A percentile compares a stretch with the other conserved stretches of the same genome.
These are phyloP conservation scores for Balaenoptera acutorostrata DNA, from an alignment of 2,113 vertebrate species.

Conservation along the genomic window DNA sequence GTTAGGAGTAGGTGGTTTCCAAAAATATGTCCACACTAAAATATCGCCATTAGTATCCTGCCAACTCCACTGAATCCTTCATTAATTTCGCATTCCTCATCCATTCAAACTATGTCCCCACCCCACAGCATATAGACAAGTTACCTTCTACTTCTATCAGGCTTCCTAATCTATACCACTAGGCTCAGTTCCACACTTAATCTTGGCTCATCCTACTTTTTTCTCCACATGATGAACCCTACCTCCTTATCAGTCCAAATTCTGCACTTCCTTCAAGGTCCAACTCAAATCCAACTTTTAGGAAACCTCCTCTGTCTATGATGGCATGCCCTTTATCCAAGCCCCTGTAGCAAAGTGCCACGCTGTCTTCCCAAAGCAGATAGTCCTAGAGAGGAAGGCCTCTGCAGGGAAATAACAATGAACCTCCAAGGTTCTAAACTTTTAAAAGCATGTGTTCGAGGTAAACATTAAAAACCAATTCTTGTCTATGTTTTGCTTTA, in stretches of 20 bases:
- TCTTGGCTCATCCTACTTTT: background rate
- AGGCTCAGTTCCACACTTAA: background rate
- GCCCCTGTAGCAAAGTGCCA: background rate
- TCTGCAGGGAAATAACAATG: background rate
- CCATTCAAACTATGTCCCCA: background rate
- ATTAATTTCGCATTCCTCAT: background rate
- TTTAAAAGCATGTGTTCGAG: background rate
- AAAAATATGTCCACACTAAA: background rate
- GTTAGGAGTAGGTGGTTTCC: background rate
- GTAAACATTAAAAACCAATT: background rate
- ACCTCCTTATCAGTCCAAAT: background rate
- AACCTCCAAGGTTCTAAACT: background rate
- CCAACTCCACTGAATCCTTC: background rate
- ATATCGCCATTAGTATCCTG: background rate
- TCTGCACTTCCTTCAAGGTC: background rate
- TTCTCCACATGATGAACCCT: background rate
- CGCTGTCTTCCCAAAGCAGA: background rate
- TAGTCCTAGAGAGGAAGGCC: background rate
- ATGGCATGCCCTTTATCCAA: background rate
- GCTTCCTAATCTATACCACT: background rate
- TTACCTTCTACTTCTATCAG: background rate
- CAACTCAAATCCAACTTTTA: background rate
- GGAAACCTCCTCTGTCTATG: background rate
- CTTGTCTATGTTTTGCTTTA: background rate
- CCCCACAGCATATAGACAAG: background rate